phyloP scores from a whole-genome alignment of 2,113 vertebrate genomes.

The Propithecus coquereli region DNA sequence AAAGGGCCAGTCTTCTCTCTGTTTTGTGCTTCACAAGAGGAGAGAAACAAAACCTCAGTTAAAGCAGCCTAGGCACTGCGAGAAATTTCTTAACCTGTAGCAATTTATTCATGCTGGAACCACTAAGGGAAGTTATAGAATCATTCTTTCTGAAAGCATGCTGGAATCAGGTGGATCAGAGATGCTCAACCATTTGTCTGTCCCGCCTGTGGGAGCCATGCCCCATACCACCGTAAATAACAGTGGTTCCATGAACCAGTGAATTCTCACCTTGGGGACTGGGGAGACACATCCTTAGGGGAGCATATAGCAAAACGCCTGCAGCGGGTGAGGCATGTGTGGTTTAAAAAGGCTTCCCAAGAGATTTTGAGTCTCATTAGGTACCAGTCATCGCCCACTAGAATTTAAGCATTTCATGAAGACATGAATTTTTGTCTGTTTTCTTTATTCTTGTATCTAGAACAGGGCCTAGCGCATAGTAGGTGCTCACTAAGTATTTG shows the following conservation, averaged over 20 bases:
- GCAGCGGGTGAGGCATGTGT: background rate
- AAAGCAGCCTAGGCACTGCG: background rate
- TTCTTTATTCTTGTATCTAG: slow-evolving; percentile 1
- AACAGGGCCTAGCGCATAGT: background rate
- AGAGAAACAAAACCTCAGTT: background rate
- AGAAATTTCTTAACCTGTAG: background rate
- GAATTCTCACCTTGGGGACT: background rate
- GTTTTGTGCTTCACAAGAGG: background rate
- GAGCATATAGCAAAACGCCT: background rate
- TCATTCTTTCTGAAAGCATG: background rate
- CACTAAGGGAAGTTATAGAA: background rate
- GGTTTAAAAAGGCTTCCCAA: background rate
- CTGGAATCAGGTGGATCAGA: background rate
- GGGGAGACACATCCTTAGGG: background rate
- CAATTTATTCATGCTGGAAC: background rate
- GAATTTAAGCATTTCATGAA: background rate
- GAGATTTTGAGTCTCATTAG: background rate
- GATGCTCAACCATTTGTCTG: background rate
- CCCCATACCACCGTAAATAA: background rate
- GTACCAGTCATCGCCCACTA: background rate
- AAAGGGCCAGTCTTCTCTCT: background rate
- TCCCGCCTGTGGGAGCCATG: background rate
- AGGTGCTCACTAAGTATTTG: background rate
- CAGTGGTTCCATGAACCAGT: background rate
- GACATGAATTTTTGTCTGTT: background rate